phyloP scores from a whole-genome alignment of 2,113 vertebrate species.

The Ginglymostoma cirratum region DNA sequence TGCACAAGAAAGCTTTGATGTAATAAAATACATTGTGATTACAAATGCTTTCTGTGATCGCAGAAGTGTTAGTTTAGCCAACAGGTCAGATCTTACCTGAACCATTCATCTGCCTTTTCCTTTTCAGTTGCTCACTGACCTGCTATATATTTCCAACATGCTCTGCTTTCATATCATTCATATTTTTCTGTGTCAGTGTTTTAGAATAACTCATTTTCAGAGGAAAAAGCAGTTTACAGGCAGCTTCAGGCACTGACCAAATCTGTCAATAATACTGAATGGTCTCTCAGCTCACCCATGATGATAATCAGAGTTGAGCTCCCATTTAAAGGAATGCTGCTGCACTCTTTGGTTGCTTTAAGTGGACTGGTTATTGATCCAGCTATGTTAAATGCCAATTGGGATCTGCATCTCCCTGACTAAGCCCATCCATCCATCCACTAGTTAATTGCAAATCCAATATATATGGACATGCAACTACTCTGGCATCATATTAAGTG shows the following conservation, averaged over 20 bases:
- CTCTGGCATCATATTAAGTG: not conserved
- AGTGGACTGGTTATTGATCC: conserved; percentile 27
- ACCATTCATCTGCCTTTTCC: not conserved
- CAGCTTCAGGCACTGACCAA: not conserved
- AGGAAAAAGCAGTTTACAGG: not conserved
- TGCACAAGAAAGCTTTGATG: not conserved
- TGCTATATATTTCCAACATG: not conserved
- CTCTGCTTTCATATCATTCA: not conserved
- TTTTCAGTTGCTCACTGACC: not conserved
- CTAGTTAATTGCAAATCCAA: conserved; percentile 27
- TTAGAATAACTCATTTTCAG: not conserved
- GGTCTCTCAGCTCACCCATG: not conserved
- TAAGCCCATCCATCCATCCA: conserved; percentile 6
- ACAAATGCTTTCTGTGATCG: not conserved
- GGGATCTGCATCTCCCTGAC: not conserved
- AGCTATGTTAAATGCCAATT: conserved; percentile 6
- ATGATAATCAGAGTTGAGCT: conserved; percentile 21
- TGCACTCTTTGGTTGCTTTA: not conserved
- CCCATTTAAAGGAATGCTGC: conserved; percentile 17
- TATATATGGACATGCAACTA: conserved; percentile 15
- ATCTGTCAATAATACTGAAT: not conserved
- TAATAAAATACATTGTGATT: not conserved
- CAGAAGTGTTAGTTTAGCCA: not conserved
- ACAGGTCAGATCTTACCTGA: not conserved
- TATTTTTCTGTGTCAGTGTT: not conserved